Conservation (phyloP, 2,797 vertebrate species). For the Aphelocoma californica region DNA sequence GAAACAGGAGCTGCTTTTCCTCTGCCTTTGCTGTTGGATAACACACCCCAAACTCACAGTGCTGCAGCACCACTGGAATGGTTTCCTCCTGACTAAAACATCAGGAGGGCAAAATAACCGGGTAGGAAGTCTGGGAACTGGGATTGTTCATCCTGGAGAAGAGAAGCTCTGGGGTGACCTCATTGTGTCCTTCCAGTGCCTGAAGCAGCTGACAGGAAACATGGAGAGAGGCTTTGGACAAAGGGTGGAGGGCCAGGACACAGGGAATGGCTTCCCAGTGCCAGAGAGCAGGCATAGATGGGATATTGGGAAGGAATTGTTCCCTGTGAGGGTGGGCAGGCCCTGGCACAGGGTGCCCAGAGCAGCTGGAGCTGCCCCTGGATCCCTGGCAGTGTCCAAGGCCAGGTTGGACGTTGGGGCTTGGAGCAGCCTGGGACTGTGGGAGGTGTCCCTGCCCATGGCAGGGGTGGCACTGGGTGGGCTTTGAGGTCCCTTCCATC, state of each 20-base stretch:
- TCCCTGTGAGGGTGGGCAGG: neutral
- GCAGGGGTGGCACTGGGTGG: fast-evolving
- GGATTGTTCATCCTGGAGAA: neutral
- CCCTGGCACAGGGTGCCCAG: neutral
- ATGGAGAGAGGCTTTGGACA: neutral
- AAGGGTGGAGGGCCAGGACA: neutral
- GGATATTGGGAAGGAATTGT: neutral
- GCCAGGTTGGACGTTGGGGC: neutral
- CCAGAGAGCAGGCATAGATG: fast-evolving
- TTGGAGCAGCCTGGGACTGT: neutral
- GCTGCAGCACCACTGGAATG: neutral
- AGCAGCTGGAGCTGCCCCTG: neutral
- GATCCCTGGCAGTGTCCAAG: neutral
- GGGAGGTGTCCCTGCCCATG: neutral
- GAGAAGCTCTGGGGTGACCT: neutral
- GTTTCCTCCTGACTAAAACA: neutral
- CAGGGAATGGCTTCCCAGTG: neutral
- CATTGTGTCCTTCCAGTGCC: neutral
- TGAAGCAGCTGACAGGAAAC: neutral
- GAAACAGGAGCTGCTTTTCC: neutral
- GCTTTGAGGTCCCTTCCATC: neutral
- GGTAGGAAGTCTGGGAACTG: neutral
- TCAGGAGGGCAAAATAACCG: neutral
- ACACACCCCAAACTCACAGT: neutral
- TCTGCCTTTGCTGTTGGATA: neutral